Percentiles rank a stretch among this genome's conserved stretches.
phyloP scores from a whole-genome alignment of 1,140 invertebrate genomes.

The Heliothis virescens region DNA sequence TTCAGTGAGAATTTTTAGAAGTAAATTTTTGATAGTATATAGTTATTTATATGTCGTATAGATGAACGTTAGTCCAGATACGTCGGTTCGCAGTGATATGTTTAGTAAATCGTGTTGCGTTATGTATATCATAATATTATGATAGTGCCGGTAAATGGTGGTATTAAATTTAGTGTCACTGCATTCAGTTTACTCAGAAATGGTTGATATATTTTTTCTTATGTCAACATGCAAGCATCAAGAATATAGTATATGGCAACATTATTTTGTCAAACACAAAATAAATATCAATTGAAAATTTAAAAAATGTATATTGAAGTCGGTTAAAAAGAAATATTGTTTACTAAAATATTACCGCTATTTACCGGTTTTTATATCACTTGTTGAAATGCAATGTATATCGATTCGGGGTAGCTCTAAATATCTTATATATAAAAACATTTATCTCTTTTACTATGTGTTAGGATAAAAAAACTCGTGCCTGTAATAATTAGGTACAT shows the following conservation, averaged over 20 bases:
- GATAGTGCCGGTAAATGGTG: constrained; percentile 11
- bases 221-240: too few species aligned
- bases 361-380: constrained; percentile 34
- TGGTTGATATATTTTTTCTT: not conserved
- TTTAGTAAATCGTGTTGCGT: constrained; percentile 17
- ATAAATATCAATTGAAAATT: too few species aligned
- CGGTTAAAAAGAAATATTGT: too few species aligned
- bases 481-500: constrained; percentile 60
- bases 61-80: not conserved
- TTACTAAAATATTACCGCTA: not conserved
- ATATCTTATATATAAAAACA: constrained; percentile 17
- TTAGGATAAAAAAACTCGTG: constrained; percentile 60
- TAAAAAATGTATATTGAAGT: too few species aligned
- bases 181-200: not conserved
- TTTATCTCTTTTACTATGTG: constrained; percentile 51
- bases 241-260: too few species aligned
- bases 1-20: constrained; percentile 36
- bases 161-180: not conserved
- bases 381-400: constrained; percentile 53
- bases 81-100: constrained; percentile 7
- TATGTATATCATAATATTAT: constrained; percentile 10
- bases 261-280: too few species aligned
- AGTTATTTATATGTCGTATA: constrained; percentile 40
- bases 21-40: constrained; percentile 41
- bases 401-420: constrained; percentile 46